These are phyloP conservation scores for Eulemur mongoz DNA, from an alignment of 2,797 vertebrate species.

Conservation along the genomic window DNA sequence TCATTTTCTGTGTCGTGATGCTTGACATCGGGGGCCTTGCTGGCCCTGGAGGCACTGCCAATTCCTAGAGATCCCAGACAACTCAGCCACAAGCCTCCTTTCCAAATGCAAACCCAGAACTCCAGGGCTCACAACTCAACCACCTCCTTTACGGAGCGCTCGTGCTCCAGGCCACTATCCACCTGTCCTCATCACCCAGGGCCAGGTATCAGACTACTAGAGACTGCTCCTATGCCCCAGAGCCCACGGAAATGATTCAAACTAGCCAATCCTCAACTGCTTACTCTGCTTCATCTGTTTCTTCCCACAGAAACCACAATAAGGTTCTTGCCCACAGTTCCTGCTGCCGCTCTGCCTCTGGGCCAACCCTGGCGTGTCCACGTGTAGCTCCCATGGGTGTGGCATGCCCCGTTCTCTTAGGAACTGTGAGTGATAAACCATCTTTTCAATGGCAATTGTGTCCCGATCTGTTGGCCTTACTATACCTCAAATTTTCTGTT, in stretches of 20 bases:
- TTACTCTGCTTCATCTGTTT: neutral
- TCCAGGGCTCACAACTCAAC: neutral
- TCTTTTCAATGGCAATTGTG: neutral
- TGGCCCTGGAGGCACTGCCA: neutral
- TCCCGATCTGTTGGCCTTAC: neutral
- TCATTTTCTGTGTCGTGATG: neutral
- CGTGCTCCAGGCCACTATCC: neutral
- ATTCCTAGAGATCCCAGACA: neutral
- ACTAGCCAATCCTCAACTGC: neutral
- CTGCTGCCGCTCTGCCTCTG: neutral
- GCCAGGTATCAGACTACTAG: neutral
- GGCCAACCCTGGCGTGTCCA: neutral
- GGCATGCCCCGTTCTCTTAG: neutral
- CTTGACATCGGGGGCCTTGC: neutral
- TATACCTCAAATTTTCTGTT: neutral
- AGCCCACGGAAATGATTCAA: neutral
- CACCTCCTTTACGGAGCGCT: neutral
- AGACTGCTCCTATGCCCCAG: neutral
- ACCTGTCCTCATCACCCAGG: neutral
- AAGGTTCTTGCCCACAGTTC: neutral
- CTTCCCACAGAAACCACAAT: neutral
- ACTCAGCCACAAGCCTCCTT: neutral
- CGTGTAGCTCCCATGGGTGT: accelerated
- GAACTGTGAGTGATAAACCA: neutral
- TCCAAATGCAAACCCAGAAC: neutral